Base-by-base conservation (phyloP, 2,797 vertebrate genomes). In the Euthynnus affinis region DNA sequence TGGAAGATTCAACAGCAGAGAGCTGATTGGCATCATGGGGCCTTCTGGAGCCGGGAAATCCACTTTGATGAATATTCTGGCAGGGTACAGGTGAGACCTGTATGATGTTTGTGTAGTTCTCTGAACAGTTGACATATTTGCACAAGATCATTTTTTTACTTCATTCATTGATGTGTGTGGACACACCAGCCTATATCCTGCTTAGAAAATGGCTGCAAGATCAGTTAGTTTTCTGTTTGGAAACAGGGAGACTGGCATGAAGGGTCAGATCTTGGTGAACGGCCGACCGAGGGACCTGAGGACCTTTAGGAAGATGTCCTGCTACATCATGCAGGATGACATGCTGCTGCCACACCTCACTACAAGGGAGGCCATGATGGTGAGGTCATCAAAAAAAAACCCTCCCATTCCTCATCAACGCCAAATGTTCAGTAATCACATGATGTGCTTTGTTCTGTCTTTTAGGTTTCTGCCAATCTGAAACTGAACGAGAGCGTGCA, bases 301-400 rank as follows among this genome's bases (percentile, higher is more conserved):
- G 71, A 99, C 97, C 34, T 99, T 99, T 93, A 96, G 98, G 76
- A 99, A 99, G 94, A 99, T 99, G 98, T 99, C 98, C 57, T 99
- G 98, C 89, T 99, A 99, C 91, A 99, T 99, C 92, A 99, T 99
- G 98, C 98, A 99, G 92, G 97, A 99, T 0, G 98, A 99, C 92
- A 98, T 99, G 98, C 94, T 99, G 68, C 92, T 99, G 93, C 98
- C 98, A 0, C 96, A 99, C 89, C 97, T 99, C 83, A 98, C 97
- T 0, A 95, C 95, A 6, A 91, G 95, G 74, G 98, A 99, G 87
- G 98, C 98, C 79, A 99, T 99, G 98, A 98, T 98, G 98, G 98
- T 99, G 91, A 96, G 96, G 46, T 81, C 58, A 46, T 17, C 6
- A 10, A 32, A 55, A 48, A 9, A 17, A 6, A 34, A 4, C 2